A percentile compares a stretch with the other conserved stretches of the same genome.
These are phyloP conservation scores for Dasyornis broadbenti DNA, from an alignment of 2,113 vertebrate species.

Conservation along the genomic window DNA sequence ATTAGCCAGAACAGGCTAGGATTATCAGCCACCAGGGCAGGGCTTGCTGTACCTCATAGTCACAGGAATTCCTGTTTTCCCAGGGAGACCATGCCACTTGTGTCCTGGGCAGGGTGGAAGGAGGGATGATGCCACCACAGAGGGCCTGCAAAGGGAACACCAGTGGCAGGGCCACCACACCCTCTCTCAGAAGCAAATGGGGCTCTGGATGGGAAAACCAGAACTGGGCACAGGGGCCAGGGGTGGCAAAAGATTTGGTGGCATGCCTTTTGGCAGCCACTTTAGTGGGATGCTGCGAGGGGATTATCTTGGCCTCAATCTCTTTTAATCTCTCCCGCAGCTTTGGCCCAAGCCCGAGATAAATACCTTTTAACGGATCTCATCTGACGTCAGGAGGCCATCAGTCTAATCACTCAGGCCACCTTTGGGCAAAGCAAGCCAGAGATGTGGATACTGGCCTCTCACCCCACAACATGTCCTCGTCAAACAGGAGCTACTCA, in stretches of 20 bases:
- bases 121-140: neutral
- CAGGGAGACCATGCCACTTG: fast-evolving
- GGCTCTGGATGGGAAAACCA: neutral
- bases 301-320: slow-evolving; percentile 75
- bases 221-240: neutral
- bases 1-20: slow-evolving; percentile 17
- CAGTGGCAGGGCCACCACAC: neutral
- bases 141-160: neutral
- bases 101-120: neutral
- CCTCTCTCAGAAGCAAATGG: neutral
- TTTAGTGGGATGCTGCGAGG: slow-evolving; percentile 46
- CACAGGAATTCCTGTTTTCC: neutral
- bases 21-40: neutral
- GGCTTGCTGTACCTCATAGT: neutral
- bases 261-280: slow-evolving; percentile 69
- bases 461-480: neutral
- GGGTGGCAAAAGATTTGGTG: slow-evolving; percentile 20
- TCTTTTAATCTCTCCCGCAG: slow-evolving; percentile 63
- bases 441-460: neutral
- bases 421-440: slow-evolving; percentile 41
- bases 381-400: slow-evolving; percentile 70
- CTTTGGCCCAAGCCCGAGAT: slow-evolving; percentile 70
- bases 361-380: slow-evolving; percentile 72
- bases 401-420: slow-evolving; percentile 66
- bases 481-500: neutral